Evolutionary conservation across 2,797 vertebrate genomes (phyloP).

Genomic region (Acrocephalus scirpaceus): DNA sequence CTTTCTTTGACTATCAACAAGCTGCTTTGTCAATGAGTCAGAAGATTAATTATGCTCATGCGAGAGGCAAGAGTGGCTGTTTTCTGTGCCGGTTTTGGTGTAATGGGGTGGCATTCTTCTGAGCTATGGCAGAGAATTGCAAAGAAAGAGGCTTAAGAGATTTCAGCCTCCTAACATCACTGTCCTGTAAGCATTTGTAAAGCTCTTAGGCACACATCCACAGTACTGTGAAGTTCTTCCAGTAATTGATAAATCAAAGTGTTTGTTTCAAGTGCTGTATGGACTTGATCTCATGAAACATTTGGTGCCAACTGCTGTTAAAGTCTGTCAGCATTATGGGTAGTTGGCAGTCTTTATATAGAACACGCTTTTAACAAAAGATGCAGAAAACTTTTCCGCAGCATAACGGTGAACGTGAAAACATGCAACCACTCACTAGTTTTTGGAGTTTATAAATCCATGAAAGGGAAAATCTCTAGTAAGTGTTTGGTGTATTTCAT

Average conservation of each 20-base stretch:
- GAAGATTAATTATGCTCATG: conserved; percentile 81
- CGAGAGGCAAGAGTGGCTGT: conserved; percentile 46
- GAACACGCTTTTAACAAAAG: background rate
- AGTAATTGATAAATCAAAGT: conserved; percentile 46
- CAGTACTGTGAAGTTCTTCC: conserved; percentile 17
- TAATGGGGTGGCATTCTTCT: conserved; percentile 69
- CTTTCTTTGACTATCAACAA: conserved; percentile 83
- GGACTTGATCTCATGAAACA: background rate
- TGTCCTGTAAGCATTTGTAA: conserved; percentile 39
- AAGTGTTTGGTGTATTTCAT: background rate
- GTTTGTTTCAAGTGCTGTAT: conserved; percentile 37
- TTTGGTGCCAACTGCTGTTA: background rate
- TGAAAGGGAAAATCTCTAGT: background rate
- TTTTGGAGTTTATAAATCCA: background rate
- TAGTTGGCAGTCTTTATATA: background rate
- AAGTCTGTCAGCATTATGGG: background rate
- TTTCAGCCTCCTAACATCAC: conserved; percentile 52
- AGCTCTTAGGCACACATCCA: conserved; percentile 32
- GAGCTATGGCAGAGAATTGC: conserved; percentile 69
- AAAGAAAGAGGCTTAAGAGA: conserved; percentile 72
- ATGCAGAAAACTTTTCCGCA: background rate
- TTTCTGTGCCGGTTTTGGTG: conserved; percentile 31
- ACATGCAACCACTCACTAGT: background rate
- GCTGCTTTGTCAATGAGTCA: conserved; percentile 90
- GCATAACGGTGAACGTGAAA: fast-evolving